phyloP scores from a whole-genome alignment of 2,888 invertebrate species.

The Troides oblongomaculatus region DNA sequence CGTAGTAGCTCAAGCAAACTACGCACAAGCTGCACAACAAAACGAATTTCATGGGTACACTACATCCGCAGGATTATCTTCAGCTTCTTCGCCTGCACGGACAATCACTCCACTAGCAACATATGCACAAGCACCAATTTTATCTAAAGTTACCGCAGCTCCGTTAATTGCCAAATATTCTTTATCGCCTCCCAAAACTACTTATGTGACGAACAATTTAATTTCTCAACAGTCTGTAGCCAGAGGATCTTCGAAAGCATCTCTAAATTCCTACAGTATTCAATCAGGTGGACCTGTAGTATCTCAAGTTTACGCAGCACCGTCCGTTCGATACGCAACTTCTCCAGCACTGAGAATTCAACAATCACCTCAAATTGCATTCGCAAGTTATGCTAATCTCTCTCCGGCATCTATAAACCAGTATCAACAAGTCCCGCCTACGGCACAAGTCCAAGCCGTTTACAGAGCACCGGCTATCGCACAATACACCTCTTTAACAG shows the following conservation, averaged over 20 bases:
- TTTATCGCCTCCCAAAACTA: conserved; percentile 55
- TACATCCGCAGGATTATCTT: conserved; percentile 76
- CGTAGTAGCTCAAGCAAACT: conserved; percentile 51
- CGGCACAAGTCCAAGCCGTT: conserved; percentile 36
- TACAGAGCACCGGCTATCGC: conserved; percentile 41
- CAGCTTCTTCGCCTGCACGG: conserved; percentile 46
- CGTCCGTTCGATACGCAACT: conserved; percentile 61
- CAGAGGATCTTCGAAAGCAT: conserved; percentile 67
- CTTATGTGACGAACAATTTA: conserved; percentile 59
- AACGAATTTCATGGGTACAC: conserved; percentile 78
- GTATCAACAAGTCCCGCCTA: conserved; percentile 45
- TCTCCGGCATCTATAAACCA: conserved; percentile 36
- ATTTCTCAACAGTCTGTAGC: conserved; percentile 54
- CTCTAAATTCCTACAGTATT: conserved; percentile 59
- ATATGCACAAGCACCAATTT: conserved; percentile 76
- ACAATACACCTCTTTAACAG: conserved; percentile 32
- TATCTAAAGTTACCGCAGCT: conserved; percentile 72
- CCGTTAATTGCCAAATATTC: conserved; percentile 67
- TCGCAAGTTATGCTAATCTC: conserved; percentile 32
- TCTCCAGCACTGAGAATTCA: conserved; percentile 57
- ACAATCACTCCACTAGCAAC: conserved; percentile 66
- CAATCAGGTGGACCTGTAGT: conserved; percentile 68
- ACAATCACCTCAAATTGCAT: conserved; percentile 43
- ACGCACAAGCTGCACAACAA: conserved; percentile 44
- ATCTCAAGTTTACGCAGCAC: conserved; percentile 69